A percentile compares a stretch with the other conserved stretches of the same genome.
These are phyloP conservation scores for Nesometra sesokonis DNA, from an alignment of 35 echinoderm and acorn worm genomes.

Conservation along the genomic window DNA sequence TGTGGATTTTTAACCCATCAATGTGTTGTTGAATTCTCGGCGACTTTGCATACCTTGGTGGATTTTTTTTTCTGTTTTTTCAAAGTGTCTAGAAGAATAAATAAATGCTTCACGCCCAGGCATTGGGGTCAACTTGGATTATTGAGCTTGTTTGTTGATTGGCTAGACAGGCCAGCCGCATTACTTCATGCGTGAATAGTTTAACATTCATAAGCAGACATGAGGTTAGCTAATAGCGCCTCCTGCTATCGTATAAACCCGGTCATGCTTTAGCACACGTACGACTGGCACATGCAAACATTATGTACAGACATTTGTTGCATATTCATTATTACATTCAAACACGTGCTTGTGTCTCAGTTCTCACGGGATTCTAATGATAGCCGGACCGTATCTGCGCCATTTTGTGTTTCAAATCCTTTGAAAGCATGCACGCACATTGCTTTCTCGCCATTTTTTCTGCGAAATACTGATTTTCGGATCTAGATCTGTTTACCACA, in stretches of 20 bases:
- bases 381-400: neutral
- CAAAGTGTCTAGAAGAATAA: neutral
- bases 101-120: neutral
- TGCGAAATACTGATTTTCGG: neutral
- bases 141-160: neutral
- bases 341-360: neutral
- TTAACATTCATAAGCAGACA: neutral
- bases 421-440: neutral
- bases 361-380: neutral
- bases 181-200: neutral
- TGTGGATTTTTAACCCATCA: too few relatives aligned
- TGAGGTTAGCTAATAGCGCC: neutral
- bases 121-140: neutral
- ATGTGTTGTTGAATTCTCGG: too few relatives aligned
- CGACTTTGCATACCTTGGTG: too few relatives aligned
- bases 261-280: neutral
- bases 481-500: neutral
- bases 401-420: neutral
- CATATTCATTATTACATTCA: neutral
- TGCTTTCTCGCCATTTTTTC: neutral
- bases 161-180: neutral
- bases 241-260: neutral
- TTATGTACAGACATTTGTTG: neutral
- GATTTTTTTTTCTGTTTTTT: neutral
- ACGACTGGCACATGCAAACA: neutral